A percentile compares a stretch with the other conserved stretches of the same genome.
Conservation (phyloP, 1,140 invertebrate genomes). For the Drosophila micromelanica region DNA sequence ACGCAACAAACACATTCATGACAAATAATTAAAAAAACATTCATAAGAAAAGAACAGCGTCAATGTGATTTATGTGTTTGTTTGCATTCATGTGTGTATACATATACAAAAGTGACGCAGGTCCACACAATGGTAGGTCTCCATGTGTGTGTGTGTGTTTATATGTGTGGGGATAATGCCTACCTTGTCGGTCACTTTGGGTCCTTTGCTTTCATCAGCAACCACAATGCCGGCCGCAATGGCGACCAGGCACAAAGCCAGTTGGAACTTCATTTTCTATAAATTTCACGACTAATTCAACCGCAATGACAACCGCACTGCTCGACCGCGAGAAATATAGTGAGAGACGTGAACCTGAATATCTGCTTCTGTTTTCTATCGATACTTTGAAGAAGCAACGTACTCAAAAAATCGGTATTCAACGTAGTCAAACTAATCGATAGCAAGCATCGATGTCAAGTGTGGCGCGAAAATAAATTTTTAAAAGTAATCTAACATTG, state of each 20-base stretch:
- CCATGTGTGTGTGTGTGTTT: conserved; percentile 11
- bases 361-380: background rate
- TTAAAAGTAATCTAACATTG: background rate
- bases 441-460: background rate
- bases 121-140: conserved; percentile 23
- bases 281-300: conserved; percentile 2
- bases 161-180: conserved; percentile 24
- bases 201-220: conserved; percentile 86
- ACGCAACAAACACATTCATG: conserved; percentile 50
- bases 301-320: conserved; percentile 2
- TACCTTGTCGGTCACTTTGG: conserved; percentile 91
- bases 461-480: background rate
- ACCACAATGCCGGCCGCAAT: conserved; percentile 67
- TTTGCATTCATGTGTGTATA: conserved; percentile 34
- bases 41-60: conserved; percentile 32
- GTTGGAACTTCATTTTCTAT: conserved; percentile 69
- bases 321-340: conserved; percentile 31
- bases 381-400: background rate
- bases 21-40: conserved; percentile 31
- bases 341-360: background rate
- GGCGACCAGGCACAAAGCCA: conserved; percentile 71
- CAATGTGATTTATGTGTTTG: conserved; percentile 55
- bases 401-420: background rate
- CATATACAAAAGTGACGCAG: conserved; percentile 32
- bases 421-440: background rate